These are phyloP conservation scores for Epinephelus coioides DNA, from an alignment of 2,797 vertebrate genomes.

Conservation along the genomic window DNA sequence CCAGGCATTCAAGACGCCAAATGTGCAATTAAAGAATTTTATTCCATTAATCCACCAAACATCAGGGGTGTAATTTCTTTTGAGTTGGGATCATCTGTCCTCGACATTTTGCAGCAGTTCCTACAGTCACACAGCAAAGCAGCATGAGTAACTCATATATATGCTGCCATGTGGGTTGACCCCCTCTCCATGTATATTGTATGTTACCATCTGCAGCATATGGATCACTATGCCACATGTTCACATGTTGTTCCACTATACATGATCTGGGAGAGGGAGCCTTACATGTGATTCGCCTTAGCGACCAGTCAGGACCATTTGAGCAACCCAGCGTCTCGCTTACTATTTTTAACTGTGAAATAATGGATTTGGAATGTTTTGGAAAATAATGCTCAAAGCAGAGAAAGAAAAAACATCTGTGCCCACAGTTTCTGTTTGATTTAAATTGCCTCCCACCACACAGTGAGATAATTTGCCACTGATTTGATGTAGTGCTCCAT, in stretches of 20 bases:
- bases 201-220: constrained; percentile 68
- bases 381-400: constrained; percentile 39
- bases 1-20: constrained; percentile 4
- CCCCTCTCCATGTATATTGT: constrained; percentile 65
- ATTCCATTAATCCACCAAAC: not conserved
- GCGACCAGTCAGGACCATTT: not conserved
- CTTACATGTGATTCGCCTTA: constrained; percentile 7
- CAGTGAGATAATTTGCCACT: constrained; percentile 40
- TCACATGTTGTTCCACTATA: constrained; percentile 39
- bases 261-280: constrained; percentile 22
- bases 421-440: constrained; percentile 36
- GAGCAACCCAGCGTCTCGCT: constrained; percentile 29
- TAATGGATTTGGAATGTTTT: constrained; percentile 55
- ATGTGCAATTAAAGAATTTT: not conserved
- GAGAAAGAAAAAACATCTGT: constrained; percentile 29
- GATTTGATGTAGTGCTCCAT: constrained; percentile 33
- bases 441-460: constrained; percentile 43
- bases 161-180: constrained; percentile 34
- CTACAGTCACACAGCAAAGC: constrained; percentile 21
- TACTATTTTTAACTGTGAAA: constrained; percentile 53
- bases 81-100: not conserved
- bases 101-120: not conserved
- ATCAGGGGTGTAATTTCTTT: not conserved
- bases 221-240: constrained; percentile 55
- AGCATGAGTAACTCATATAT: constrained; percentile 26